Conservation (phyloP, 2,113 vertebrate species). For the Gila orcuttii region DNA sequence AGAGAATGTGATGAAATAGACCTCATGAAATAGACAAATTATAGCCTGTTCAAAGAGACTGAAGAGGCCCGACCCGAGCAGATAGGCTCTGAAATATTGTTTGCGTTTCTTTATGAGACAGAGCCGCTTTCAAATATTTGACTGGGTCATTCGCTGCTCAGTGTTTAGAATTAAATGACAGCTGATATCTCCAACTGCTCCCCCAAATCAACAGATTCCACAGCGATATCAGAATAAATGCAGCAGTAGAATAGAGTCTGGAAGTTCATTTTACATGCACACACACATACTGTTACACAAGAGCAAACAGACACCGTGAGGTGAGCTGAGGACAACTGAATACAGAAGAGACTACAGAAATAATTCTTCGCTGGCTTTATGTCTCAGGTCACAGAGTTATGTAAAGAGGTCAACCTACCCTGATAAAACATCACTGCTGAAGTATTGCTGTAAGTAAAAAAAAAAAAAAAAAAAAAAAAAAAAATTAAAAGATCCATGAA, state of each 20-base stretch:
- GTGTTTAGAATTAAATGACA: constrained; percentile 32
- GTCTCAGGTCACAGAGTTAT: not conserved
- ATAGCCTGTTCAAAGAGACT: not conserved
- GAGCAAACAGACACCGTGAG: constrained; percentile 18
- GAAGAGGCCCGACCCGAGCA: not conserved
- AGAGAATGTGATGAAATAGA: constrained; percentile 13
- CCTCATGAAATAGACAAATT: not conserved
- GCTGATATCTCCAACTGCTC: constrained; percentile 3
- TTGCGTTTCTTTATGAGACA: not conserved
- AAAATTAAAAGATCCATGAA: not conserved
- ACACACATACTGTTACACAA: constrained; percentile 7
- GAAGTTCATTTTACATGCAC: constrained; percentile 26
- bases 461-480: not conserved
- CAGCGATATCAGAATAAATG: constrained; percentile 5
- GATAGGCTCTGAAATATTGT: not conserved
- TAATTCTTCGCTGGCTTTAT: constrained; percentile 20
- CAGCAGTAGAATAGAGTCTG: constrained; percentile 20
- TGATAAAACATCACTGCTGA: not conserved
- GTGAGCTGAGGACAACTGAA: constrained; percentile 36
- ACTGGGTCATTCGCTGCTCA: not conserved
- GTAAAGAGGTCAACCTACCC: not conserved
- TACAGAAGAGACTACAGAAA: constrained; percentile 31
- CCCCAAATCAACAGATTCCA: constrained; percentile 7
- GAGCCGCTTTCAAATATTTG: constrained; percentile 23
- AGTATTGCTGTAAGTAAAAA: not conserved